Conservation (phyloP, 2,888 invertebrate species). For the Teleiodes luculella region DNA sequence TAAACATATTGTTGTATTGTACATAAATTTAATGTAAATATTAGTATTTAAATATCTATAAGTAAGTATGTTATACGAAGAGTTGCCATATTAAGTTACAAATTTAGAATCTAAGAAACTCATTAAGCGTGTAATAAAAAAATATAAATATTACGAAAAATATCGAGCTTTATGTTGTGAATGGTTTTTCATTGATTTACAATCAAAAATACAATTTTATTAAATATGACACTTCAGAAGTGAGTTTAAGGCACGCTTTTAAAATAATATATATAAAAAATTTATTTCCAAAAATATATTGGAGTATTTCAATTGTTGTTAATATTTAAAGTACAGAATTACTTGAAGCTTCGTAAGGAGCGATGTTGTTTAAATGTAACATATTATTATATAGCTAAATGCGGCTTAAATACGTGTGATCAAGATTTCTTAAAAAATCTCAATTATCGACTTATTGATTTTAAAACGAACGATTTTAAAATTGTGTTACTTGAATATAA, state of each 20-base stretch:
- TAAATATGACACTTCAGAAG: conserved; percentile 31
- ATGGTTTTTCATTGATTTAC: conserved; percentile 13
- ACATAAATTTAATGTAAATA: conserved; percentile 25
- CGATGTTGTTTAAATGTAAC: conserved; percentile 46
- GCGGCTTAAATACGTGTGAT: conserved; percentile 38
- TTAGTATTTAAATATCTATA: conserved; percentile 19
- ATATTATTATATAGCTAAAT: conserved; percentile 31
- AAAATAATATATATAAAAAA: conserved; percentile 8
- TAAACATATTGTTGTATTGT: conserved; percentile 28
- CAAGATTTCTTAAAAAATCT: conserved; percentile 14
- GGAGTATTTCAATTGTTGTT: conserved; percentile 22
- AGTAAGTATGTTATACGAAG: conserved; percentile 45
- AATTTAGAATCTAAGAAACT: conserved; percentile 25
- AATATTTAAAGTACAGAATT: background rate
- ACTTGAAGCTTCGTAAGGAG: conserved; percentile 19
- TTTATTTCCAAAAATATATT: conserved; percentile 16
- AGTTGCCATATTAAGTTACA: conserved; percentile 57
- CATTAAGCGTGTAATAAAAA: conserved; percentile 25
- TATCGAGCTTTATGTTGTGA: conserved; percentile 45
- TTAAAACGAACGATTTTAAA: no score
- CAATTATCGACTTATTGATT: background rate
- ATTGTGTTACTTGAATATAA: no score
- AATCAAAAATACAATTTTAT: conserved; percentile 10
- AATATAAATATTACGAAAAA: conserved; percentile 32
- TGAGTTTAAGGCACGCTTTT: conserved; percentile 18